Conservation (phyloP, 1,140 invertebrate species). For the Drosophila obscura region DNA sequence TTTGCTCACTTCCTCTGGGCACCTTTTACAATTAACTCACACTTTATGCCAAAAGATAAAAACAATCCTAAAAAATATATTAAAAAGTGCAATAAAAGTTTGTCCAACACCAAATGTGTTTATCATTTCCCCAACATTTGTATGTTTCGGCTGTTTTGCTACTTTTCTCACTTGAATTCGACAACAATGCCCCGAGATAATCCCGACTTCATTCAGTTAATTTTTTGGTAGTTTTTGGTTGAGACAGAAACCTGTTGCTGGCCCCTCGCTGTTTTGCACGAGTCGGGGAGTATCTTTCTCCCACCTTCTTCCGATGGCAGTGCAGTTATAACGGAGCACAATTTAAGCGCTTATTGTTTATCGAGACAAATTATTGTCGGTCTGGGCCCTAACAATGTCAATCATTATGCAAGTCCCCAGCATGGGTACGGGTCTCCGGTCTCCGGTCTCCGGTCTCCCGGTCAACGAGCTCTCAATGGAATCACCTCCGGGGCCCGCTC, state of each 20-base stretch:
- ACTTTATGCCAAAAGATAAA: too few species aligned
- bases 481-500: conserved; percentile 19
- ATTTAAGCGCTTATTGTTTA: conserved; percentile 68
- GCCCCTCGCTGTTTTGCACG: conserved; percentile 58
- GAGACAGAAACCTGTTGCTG: conserved; percentile 63
- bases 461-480: conserved; percentile 64
- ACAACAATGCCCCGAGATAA: conserved; percentile 16
- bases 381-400: conserved; percentile 55
- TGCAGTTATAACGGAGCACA: conserved; percentile 69
- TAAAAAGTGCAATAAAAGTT: conserved; percentile 10
- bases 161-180: conserved; percentile 11
- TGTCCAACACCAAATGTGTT: conserved; percentile 14
- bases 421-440: conserved; percentile 16
- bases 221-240: conserved; percentile 36
- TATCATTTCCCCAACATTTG: neutral
- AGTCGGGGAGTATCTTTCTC: conserved; percentile 22
- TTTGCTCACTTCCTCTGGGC: too few species aligned
- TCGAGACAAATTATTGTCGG: conserved; percentile 68
- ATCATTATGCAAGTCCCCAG: conserved; percentile 74
- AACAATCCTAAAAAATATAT: neutral
- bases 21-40: too few species aligned
- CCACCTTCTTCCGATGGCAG: neutral
- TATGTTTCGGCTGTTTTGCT: neutral
- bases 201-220: conserved; percentile 33
- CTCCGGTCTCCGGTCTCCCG: conserved; percentile 51